phyloP scores from a whole-genome alignment of 2,113 vertebrate species.

The Dasyornis broadbenti region DNA sequence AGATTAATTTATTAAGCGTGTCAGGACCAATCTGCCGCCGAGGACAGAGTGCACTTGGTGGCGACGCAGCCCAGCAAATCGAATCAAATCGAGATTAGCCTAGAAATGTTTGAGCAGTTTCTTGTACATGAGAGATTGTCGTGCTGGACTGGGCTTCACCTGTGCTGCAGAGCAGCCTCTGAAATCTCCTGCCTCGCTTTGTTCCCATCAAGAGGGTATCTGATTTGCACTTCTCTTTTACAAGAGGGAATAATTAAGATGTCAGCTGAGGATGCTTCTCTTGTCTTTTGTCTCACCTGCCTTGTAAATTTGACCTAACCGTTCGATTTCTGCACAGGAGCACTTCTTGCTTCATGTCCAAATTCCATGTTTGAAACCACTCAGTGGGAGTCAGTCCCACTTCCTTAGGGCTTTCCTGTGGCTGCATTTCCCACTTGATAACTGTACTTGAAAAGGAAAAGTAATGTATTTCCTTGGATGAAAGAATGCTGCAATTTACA shows the following conservation, averaged over 20 bases:
- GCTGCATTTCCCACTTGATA: neutral
- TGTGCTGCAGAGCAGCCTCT: neutral
- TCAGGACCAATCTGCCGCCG: neutral
- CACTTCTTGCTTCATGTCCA: neutral
- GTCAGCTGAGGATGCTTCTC: neutral
- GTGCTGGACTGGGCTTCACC: neutral
- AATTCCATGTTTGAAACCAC: neutral
- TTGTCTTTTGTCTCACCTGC: neutral
- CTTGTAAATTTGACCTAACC: neutral
- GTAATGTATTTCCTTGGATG: neutral
- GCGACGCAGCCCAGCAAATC: neutral
- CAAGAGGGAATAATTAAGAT: neutral
- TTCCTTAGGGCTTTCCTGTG: neutral
- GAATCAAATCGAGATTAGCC: constrained; percentile 24
- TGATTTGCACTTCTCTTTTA: neutral
- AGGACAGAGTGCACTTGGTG: neutral
- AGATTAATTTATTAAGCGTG: constrained; percentile 47
- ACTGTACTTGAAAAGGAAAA: neutral
- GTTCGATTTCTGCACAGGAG: neutral
- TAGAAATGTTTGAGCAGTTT: neutral
- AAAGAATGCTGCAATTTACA: neutral
- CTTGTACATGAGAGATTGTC: neutral
- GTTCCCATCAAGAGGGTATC: neutral
- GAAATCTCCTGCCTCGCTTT: neutral
- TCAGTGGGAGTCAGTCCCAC: neutral